Conservation (phyloP, 2,888 invertebrate genomes). For the Oithona nana region DNA sequence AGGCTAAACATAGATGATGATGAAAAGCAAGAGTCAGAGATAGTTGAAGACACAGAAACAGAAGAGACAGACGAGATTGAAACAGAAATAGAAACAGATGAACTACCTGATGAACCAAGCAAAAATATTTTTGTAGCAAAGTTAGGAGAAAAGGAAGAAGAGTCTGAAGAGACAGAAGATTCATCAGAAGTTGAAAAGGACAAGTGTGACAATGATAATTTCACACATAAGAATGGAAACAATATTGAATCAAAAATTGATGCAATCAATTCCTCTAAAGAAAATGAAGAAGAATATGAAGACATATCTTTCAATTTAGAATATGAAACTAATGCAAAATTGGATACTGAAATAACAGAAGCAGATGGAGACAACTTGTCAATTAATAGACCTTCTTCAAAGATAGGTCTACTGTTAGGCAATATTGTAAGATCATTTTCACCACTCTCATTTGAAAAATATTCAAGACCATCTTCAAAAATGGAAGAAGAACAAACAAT, state of each 20-base stretch:
- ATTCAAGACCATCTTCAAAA: no score
- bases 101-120: neutral
- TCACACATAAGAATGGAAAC: no score
- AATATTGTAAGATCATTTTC: no score
- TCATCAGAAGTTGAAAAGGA: neutral
- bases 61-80: neutral
- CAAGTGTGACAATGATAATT: neutral
- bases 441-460: no score
- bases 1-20: neutral
- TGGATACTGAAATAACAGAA: no score
- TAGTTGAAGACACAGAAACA: no score
- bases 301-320: neutral
- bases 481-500: no score
- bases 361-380: no score
- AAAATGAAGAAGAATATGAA: neutral
- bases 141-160: neutral
- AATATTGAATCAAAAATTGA: slow-evolving; percentile 2
- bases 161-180: neutral
- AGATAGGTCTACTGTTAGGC: no score
- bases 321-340: no score
- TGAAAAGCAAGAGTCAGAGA: neutral
- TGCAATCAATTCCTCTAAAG: neutral
- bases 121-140: neutral
- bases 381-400: no score
- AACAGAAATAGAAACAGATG: neutral